These are phyloP conservation scores for Rhinogobius similis DNA, from an alignment of 2,113 vertebrate genomes.

Conservation along the genomic window DNA sequence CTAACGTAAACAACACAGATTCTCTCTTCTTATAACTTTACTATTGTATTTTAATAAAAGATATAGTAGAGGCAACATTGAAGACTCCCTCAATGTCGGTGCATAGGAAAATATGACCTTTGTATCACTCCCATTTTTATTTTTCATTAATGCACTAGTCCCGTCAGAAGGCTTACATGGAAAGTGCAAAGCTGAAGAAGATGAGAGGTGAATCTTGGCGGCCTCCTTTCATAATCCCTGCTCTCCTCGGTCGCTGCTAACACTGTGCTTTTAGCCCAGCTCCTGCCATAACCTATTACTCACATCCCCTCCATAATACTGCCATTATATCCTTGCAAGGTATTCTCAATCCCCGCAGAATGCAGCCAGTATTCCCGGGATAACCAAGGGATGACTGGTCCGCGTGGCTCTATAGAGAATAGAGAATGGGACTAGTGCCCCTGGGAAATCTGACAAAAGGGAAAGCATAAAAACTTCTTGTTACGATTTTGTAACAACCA, in stretches of 20 bases:
- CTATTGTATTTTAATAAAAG: neutral
- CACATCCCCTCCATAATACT: constrained; percentile 59
- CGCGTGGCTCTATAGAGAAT: constrained; percentile 50
- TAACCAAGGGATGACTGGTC: constrained; percentile 52
- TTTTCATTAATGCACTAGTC: constrained; percentile 8
- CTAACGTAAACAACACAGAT: neutral
- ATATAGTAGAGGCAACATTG: neutral
- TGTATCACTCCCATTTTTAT: constrained; percentile 12
- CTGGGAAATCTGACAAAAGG: constrained; percentile 28
- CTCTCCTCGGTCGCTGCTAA: constrained; percentile 14
- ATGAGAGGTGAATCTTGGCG: constrained; percentile 35
- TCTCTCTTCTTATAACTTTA: neutral
- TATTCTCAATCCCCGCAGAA: constrained; percentile 58
- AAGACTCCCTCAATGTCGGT: constrained; percentile 3
- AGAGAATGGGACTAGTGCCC: constrained; percentile 36
- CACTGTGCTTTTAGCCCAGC: constrained; percentile 22
- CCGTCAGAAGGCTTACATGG: constrained; percentile 27
- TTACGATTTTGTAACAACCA: constrained; percentile 27
- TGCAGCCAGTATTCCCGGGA: constrained; percentile 51
- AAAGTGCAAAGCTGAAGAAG: constrained; percentile 34
- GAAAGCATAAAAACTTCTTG: constrained; percentile 20
- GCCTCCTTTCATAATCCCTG: constrained; percentile 20
- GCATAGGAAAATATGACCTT: constrained; percentile 15
- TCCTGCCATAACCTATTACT: constrained; percentile 62
- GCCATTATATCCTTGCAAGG: constrained; percentile 66